phyloP scores from a whole-genome alignment of 2,888 invertebrate genomes.

The Cremastobaeus sp. region DNA sequence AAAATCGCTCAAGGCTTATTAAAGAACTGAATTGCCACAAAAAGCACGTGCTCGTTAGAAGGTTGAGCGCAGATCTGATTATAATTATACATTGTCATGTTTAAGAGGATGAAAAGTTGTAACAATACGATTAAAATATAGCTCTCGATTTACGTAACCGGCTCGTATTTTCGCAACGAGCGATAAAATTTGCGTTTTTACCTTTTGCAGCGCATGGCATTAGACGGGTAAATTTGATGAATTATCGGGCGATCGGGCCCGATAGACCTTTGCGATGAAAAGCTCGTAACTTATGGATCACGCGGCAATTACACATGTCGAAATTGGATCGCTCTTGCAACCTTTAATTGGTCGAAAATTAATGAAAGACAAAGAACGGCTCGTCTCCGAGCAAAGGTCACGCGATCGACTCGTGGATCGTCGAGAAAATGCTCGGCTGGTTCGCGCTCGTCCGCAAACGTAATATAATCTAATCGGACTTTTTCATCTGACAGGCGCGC shows the following conservation, averaged over 20 bases:
- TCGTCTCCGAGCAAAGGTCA: conserved; percentile 32
- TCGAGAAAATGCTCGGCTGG: conserved; percentile 20
- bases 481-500: conserved; percentile 49
- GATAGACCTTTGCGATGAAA: conserved; percentile 27
- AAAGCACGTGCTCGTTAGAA: not conserved
- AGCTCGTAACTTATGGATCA: conserved; percentile 36
- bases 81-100: conserved; percentile 44
- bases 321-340: conserved; percentile 35
- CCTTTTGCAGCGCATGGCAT: conserved; percentile 15
- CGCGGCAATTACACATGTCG: conserved; percentile 32
- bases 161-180: conserved; percentile 15
- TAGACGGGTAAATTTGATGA: conserved; percentile 26
- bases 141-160: conserved; percentile 35
- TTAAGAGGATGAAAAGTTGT: conserved; percentile 21
- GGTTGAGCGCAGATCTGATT: conserved; percentile 2
- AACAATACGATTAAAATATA: conserved; percentile 25
- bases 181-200: conserved; percentile 34
- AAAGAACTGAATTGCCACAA: no score
- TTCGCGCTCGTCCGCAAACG: conserved; percentile 3
- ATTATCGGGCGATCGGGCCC: conserved; percentile 4
- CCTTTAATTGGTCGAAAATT: conserved; percentile 36
- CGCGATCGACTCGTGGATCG: no score
- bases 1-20: no score
- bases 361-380: conserved; percentile 22
- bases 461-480: conserved; percentile 53